Evolutionary conservation across 2,888 invertebrate species (phyloP), one percentile per base, ranked within the genome.

Genomic region (Cetonia aurata): DNA sequence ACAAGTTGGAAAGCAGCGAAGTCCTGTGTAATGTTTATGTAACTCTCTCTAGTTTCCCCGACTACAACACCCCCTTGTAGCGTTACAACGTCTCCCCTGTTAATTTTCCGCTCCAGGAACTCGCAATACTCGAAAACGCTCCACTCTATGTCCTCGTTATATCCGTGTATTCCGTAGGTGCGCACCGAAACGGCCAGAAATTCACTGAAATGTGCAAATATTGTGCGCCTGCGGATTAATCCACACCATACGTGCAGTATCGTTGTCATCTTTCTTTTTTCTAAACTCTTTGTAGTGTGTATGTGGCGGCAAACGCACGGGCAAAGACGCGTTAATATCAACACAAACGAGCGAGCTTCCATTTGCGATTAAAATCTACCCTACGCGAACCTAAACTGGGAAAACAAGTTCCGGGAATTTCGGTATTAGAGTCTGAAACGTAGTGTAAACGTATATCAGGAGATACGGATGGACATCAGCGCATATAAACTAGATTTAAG

Each of bases 71-170:
- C n/a, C 52, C 25, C 69, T 66, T 57, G 65, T 53, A 59, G 67
- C 67, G 67, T 67, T 66, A 66, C 69, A 65, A 74, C 75, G 75
- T 75, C 75, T 75, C 73, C 73, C 73, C 71, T 76, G 77, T 77
- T 80, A 79, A 80, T 80, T 80, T 80, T 80, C 77, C 79, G 79
- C 77, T 79, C 75, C 78, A 73, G 72, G 75, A 75, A 77, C 73
- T 74, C 70, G 73, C 69, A 73, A 75, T 74, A 73, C 72, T 69
- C 19, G 71, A 56, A 66, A 53, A 52, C 41, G 53, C 53, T 55
- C 41, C 42, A 42, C 25, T 41, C 31, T 13, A 42, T 41, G 55
- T 44, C 42, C 17, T 66, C 53, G 53, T 66, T 53, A 33, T 31
- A 13, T 37, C 17, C 37, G 55, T 66, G 55, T 44, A 17, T 6